phyloP scores from a whole-genome alignment of 2,797 vertebrate genomes.

The Spheniscus humboldti region DNA sequence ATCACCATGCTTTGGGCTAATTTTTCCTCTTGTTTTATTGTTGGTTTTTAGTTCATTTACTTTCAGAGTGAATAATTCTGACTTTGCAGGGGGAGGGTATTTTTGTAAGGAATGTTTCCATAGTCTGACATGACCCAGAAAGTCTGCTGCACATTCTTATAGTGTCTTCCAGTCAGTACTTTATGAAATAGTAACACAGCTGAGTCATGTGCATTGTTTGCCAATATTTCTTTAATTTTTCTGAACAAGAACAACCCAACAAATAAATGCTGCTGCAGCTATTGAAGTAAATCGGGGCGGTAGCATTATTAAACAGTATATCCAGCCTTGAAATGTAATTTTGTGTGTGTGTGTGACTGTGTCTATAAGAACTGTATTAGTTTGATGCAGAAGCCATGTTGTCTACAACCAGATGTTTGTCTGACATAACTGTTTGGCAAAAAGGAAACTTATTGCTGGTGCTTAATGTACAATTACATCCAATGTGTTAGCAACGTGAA shows the following conservation, averaged over 20 bases:
- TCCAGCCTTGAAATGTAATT: constrained; percentile 65
- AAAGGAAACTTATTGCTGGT: constrained; percentile 59
- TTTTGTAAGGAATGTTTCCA: constrained; percentile 48
- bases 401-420: constrained; percentile 64
- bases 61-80: constrained; percentile 33
- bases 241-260: constrained; percentile 8
- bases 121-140: constrained; percentile 51
- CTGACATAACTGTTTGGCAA: constrained; percentile 59
- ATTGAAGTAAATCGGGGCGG: constrained; percentile 26
- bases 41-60: constrained; percentile 37
- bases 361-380: constrained; percentile 61
- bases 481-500: constrained; percentile 53
- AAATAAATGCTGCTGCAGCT: constrained; percentile 48
- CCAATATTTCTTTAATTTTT: constrained; percentile 32
- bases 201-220: constrained; percentile 42
- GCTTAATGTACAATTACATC: constrained; percentile 62
- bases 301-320: constrained; percentile 69
- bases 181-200: constrained; percentile 27
- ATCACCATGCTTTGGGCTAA: constrained; percentile 50
- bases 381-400: constrained; percentile 61
- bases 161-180: constrained; percentile 60
- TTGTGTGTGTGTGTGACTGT: constrained; percentile 62
- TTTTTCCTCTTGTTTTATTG: constrained; percentile 23
- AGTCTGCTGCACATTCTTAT: constrained; percentile 54
- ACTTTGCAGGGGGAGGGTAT: constrained; percentile 41